Conservation (phyloP, 2,113 vertebrate genomes). For the Ivindomyrus marchei region DNA sequence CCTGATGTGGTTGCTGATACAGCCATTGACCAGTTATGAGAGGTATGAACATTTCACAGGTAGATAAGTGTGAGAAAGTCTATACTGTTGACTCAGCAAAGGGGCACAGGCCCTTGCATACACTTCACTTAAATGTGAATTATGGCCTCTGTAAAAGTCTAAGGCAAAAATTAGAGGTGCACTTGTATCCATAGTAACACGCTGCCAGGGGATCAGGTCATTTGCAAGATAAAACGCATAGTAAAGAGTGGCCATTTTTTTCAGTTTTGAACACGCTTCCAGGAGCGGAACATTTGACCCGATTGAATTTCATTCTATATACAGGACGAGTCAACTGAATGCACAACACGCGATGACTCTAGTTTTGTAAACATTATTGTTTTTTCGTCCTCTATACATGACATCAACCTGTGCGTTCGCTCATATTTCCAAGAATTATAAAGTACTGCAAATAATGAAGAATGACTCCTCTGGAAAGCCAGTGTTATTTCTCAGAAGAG, state of each 20-base stretch:
- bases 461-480: slow-evolving; percentile 60
- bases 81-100: slow-evolving; percentile 85
- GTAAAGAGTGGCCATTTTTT: slow-evolving; percentile 35
- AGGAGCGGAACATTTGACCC: slow-evolving; percentile 38
- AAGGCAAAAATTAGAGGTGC: slow-evolving; percentile 97
- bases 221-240: slow-evolving; percentile 42
- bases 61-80: slow-evolving; percentile 99
- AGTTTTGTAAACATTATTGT: slow-evolving; percentile 61
- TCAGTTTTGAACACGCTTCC: slow-evolving; percentile 36
- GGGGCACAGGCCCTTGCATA: slow-evolving; percentile 84
- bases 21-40: slow-evolving; percentile 99
- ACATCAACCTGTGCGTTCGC: slow-evolving; percentile 47
- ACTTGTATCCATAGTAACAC: slow-evolving; percentile 82
- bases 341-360: slow-evolving; percentile 47
- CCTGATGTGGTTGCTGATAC: slow-evolving; percentile 99
- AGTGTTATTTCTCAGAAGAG: slow-evolving; percentile 58
- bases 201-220: slow-evolving; percentile 41
- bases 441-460: slow-evolving; percentile 53
- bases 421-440: slow-evolving; percentile 45
- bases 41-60: slow-evolving; percentile 99
- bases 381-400: slow-evolving; percentile 36
- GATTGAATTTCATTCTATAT: slow-evolving; percentile 47
- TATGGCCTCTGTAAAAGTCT: slow-evolving; percentile 97
- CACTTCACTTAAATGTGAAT: slow-evolving; percentile 97
- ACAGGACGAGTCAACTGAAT: slow-evolving; percentile 50